A percentile compares a stretch with the other conserved stretches of the same genome.
Conservation (phyloP, 2,888 invertebrate species). For the Hoplodrina blanda region DNA sequence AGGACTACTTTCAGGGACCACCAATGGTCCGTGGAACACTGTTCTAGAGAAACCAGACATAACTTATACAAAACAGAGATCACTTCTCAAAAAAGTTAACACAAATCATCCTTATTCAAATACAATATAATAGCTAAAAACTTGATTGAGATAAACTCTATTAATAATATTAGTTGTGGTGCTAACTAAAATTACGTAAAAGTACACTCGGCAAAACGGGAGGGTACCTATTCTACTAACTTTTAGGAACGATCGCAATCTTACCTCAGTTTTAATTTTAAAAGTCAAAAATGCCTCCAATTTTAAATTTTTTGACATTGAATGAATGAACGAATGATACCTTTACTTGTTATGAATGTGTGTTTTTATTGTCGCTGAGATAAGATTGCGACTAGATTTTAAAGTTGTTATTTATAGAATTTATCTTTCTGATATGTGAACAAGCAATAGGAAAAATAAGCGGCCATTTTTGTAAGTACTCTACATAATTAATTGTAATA, state of each 20-base stretch:
- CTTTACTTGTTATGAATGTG: too few relatives aligned
- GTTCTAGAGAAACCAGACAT: not conserved
- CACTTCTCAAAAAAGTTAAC: slow-evolving; percentile 24
- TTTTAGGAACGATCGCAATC: too few relatives aligned
- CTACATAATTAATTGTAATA: not conserved
- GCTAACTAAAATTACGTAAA: not conserved
- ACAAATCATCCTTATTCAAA: slow-evolving; percentile 11
- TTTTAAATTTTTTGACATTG: too few relatives aligned
- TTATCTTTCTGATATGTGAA: not conserved
- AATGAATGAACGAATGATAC: too few relatives aligned
- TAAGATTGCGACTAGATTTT: too few relatives aligned
- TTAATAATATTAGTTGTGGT: not conserved
- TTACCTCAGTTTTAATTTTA: too few relatives aligned
- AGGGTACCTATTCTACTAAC: too few relatives aligned
- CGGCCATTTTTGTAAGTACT: not conserved
- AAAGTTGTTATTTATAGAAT: too few relatives aligned
- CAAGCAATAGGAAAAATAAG: not conserved
- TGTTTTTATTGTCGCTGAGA: too few relatives aligned
- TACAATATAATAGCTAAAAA: not conserved
- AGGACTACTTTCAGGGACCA: too few relatives aligned
- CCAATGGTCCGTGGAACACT: too few relatives aligned
- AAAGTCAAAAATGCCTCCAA: too few relatives aligned
- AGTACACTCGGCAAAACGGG: slow-evolving; percentile 1
- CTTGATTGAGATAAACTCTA: not conserved
- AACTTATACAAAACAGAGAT: slow-evolving; percentile 45